Evolutionary conservation across 2,113 vertebrate genomes (phyloP), one percentile per base, ranked within the genome.

Genomic region (Rhynchomys soricoides): DNA sequence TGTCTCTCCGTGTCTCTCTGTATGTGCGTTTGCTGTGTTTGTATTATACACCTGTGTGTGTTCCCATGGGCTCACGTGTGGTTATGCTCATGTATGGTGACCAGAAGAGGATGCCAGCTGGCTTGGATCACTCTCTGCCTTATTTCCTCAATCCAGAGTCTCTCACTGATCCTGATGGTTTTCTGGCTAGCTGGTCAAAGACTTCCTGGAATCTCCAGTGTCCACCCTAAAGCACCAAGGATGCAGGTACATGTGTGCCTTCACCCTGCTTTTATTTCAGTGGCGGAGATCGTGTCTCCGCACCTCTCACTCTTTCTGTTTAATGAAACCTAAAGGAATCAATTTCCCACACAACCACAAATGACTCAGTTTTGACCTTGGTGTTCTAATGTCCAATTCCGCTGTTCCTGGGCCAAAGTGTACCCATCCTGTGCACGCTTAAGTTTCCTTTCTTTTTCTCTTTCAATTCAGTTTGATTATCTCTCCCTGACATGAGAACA

Each of bases 391-490:
- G 48, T 0, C n/a, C 59, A 9, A 21, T n/a, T 4, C 10, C 37
- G 48, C 4, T 64, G 26, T 31, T 43, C 15, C 29, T 34, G 24
- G 59, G 45, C 40, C 55, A 79, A 90, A 77, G 31, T 22, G 21
- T 6, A 48, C 13, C 45, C 26, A 24, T 94, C 59, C 22, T 22
- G 10, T 1, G 1, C 0, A 68, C 71, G 16, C 9, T 40, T n/a
- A 26, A 82, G 7, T 4, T 55, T 24, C 19, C 55, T 52, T 8
- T 21, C 19, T n/a, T 10, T 55, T 15, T 64, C 31, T 89, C 24
- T 57, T 96, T 95, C 59, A 57, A 52, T 92, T 92, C 50, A 59
- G 52, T 68, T 37, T 48, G 79, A 88, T 66, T 55, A 11, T 55
- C 52, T 55, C 52, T 93, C 55, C 52, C 70, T 94, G 70, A 62